Percentiles rank a stretch among this genome's conserved stretches.
Conservation (phyloP, 2,113 vertebrate species). For the Tinamus guttatus region DNA sequence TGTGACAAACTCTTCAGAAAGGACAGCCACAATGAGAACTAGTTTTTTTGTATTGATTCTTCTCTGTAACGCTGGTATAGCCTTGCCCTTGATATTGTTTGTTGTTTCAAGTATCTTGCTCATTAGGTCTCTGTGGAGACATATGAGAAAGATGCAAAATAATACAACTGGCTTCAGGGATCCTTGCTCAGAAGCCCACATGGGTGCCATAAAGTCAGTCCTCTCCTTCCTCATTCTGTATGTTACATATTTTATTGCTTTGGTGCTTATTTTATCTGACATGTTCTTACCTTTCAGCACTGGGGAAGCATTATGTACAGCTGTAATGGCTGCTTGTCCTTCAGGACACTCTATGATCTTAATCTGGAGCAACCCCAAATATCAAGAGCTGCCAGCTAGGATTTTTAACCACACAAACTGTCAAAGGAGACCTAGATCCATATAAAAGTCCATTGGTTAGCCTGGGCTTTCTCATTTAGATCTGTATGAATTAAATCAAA, state of each 20-base stretch:
- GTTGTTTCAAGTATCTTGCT: constrained; percentile 15
- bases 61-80: background rate
- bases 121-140: constrained; percentile 10
- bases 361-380: constrained; percentile 34
- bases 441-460: rapidly evolving
- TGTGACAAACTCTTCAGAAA: background rate
- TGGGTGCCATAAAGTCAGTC: constrained; percentile 12
- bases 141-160: constrained; percentile 17
- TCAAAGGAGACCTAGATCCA: background rate
- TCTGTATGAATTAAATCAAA: background rate
- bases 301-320: background rate
- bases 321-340: background rate
- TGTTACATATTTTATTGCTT: background rate
- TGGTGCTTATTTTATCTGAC: background rate
- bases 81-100: background rate
- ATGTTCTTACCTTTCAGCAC: background rate
- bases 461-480: background rate
- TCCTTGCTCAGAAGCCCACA: background rate
- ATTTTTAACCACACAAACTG: background rate
- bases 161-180: background rate
- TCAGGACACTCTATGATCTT: background rate
- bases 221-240: background rate
- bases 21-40: background rate
- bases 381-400: background rate
- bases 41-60: background rate